A percentile compares a stretch with the other conserved stretches of the same genome.
Evolutionary conservation across 2,113 vertebrate genomes (phyloP).

Genomic region (Hippolais icterina): DNA sequence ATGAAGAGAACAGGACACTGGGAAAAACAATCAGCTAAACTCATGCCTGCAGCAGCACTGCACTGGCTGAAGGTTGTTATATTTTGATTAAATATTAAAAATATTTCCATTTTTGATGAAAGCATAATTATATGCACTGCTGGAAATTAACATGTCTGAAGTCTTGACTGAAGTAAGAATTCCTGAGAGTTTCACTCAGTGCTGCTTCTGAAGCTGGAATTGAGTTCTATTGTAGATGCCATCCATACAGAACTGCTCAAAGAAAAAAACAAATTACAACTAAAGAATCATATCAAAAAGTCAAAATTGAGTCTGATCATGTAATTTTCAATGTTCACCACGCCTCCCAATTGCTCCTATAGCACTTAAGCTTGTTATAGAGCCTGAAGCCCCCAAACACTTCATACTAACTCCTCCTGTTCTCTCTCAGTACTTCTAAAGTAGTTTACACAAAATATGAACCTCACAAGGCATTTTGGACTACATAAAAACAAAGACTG

Average conservation of each 20-base stretch:
- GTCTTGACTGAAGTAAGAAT: background rate
- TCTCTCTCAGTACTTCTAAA: background rate
- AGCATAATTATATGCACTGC: background rate
- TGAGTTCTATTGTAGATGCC: background rate
- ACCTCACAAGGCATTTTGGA: background rate
- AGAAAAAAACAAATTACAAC: background rate
- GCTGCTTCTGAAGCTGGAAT: background rate
- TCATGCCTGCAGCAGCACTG: background rate
- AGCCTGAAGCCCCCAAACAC: background rate
- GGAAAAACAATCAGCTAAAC: background rate
- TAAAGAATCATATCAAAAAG: background rate
- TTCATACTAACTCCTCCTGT: background rate
- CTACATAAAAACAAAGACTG: background rate
- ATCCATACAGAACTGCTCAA: background rate
- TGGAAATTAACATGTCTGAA: background rate
- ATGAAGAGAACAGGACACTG: background rate
- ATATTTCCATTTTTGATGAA: background rate
- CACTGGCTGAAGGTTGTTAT: background rate
- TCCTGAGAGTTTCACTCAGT: background rate
- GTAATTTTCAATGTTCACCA: background rate
- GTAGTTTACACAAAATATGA: background rate
- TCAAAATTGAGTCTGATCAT: fast-evolving
- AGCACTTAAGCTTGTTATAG: background rate
- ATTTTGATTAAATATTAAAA: background rate
- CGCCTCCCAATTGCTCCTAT: background rate